Evolutionary conservation across 1,140 invertebrate genomes (phyloP).

Genomic region (Danaus melanippus): DNA sequence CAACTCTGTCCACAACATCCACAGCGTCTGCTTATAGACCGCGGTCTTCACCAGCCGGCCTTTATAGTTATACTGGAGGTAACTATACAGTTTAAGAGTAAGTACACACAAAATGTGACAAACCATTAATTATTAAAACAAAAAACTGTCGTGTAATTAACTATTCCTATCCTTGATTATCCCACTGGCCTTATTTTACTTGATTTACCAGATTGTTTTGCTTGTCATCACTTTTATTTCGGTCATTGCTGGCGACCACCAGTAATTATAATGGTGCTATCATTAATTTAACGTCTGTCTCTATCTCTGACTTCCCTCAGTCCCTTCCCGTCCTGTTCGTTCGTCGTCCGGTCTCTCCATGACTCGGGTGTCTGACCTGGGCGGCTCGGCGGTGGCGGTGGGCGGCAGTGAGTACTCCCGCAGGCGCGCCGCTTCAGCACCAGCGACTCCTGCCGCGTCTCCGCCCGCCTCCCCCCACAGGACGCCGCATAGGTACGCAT

Average conservation of each 20-base stretch:
- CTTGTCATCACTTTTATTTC: too few species aligned
- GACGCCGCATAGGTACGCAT: constrained; percentile 43
- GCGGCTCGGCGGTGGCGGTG: constrained; percentile 71
- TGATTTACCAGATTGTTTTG: too few species aligned
- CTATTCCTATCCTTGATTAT: too few species aligned
- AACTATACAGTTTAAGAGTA: constrained; percentile 78
- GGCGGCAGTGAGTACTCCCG: constrained; percentile 62
- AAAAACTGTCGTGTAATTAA: too few species aligned
- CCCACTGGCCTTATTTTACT: too few species aligned
- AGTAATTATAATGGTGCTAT: too few species aligned
- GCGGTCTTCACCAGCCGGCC: constrained; percentile 79
- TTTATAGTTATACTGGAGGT: constrained; percentile 81
- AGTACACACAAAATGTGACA: constrained; percentile 21
- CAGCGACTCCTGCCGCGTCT: constrained; percentile 57
- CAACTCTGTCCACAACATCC: constrained; percentile 72
- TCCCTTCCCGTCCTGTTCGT: constrained; percentile 73
- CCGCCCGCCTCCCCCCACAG: constrained; percentile 61
- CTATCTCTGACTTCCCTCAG: constrained; percentile 17
- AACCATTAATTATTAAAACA: background rate
- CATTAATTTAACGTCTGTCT: too few species aligned
- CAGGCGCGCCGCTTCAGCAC: constrained; percentile 58
- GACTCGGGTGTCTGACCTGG: constrained; percentile 69
- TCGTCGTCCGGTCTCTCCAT: constrained; percentile 79
- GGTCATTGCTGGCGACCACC: too few species aligned
- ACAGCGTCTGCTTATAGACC: constrained; percentile 75